Evolutionary conservation across 2,888 invertebrate genomes (phyloP).

Genomic region (Trissoscelio sp.): DNA sequence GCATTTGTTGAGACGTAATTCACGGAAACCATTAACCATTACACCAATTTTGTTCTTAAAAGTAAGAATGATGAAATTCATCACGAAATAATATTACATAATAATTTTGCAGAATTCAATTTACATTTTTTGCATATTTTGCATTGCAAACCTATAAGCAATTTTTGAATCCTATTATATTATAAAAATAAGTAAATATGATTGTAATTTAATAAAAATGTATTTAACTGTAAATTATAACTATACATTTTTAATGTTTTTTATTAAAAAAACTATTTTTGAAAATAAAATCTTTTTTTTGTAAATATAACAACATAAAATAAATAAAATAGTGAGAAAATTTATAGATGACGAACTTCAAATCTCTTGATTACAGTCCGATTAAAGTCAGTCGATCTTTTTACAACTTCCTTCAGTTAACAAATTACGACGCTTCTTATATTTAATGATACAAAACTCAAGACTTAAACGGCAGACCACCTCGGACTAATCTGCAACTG

Average conservation of each 20-base stretch:
- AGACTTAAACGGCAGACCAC: conserved; percentile 38
- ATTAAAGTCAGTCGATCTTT: conserved; percentile 8
- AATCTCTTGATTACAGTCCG: not conserved
- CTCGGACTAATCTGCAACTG: conserved; percentile 45
- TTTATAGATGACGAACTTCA: not conserved
- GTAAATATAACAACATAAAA: too few species aligned
- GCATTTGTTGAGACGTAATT: not conserved
- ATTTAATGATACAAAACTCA: conserved; percentile 4
- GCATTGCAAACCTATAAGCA: too few species aligned
- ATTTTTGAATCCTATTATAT: too few species aligned
- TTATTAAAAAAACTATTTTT: too few species aligned
- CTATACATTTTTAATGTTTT: too few species aligned
- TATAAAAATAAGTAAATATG: too few species aligned
- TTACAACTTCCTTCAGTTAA: conserved; percentile 21
- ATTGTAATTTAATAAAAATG: too few species aligned
- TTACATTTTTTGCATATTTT: too few species aligned
- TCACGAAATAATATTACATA: not conserved
- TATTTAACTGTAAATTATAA: too few species aligned
- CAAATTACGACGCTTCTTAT: not conserved
- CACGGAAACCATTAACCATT: conserved; percentile 5
- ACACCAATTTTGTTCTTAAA: conserved; percentile 10
- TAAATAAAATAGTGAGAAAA: not conserved
- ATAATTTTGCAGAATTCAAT: too few species aligned
- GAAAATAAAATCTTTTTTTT: too few species aligned
- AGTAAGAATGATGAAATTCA: not conserved